These are phyloP conservation scores for Terrapene triunguis DNA, from an alignment of 2,113 vertebrate species.

Conservation along the genomic window DNA sequence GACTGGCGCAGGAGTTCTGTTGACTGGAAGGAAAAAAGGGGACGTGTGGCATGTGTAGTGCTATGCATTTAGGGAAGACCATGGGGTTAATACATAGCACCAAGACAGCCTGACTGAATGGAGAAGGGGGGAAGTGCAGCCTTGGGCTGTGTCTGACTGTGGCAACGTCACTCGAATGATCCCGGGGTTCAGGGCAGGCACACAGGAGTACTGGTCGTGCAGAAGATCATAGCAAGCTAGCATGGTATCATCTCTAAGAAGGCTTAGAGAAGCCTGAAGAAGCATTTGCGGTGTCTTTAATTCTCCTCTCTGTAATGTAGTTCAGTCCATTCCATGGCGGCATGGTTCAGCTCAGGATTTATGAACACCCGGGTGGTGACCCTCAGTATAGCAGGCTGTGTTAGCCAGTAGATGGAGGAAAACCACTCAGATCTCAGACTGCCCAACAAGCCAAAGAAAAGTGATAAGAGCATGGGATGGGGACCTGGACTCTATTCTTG, in stretches of 20 bases:
- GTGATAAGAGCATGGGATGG: too few relatives aligned
- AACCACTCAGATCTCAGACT: background rate
- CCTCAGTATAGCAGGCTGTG: background rate
- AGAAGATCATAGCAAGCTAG: background rate
- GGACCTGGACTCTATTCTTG: too few relatives aligned
- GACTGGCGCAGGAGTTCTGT: background rate
- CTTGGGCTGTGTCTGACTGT: background rate
- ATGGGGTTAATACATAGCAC: rapidly evolving
- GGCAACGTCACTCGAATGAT: too few relatives aligned
- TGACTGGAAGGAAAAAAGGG: background rate
- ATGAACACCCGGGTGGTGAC: background rate
- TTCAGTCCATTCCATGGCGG: background rate
- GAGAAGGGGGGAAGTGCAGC: rapidly evolving
- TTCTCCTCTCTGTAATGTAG: background rate
- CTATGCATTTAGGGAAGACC: background rate
- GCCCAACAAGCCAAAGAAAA: background rate
- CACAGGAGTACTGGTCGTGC: background rate
- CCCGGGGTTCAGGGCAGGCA: background rate
- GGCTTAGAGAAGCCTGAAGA: background rate
- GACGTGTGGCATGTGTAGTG: rapidly evolving
- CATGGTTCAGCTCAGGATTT: background rate
- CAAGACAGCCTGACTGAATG: rapidly evolving
- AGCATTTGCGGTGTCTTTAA: background rate
- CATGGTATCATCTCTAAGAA: background rate
- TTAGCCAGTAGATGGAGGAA: background rate